Conservation (phyloP, 2,113 vertebrate genomes). For the Genyomyrus donnyi region DNA sequence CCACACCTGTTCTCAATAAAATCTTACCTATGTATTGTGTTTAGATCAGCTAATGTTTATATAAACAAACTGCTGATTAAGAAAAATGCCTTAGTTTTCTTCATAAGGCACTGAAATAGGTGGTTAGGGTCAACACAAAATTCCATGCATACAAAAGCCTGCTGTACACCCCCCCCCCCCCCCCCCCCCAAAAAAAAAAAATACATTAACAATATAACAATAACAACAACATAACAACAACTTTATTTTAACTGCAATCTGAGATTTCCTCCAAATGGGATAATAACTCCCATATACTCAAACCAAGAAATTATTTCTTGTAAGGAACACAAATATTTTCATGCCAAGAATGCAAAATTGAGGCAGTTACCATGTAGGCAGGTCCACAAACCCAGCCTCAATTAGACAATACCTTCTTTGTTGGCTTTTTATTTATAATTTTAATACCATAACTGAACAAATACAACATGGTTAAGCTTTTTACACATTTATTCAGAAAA, state of each 20-base stretch:
- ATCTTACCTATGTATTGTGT: neutral
- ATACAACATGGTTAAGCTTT: neutral
- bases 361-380: neutral
- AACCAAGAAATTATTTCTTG: neutral
- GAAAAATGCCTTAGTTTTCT: neutral
- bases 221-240: neutral
- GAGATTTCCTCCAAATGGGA: neutral
- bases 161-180: neutral
- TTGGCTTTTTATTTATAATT: neutral
- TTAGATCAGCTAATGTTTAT: neutral
- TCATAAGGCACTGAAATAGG: neutral
- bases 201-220: neutral
- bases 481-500: neutral
- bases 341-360: neutral
- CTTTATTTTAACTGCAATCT: neutral
- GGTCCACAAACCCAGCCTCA: neutral
- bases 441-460: neutral
- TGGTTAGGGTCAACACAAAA: neutral
- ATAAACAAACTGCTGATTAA: neutral
- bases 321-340: neutral
- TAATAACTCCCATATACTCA: neutral
- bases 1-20: neutral
- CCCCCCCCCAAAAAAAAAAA: neutral
- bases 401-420: conserved; percentile 4
- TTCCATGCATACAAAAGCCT: neutral